Base-by-base conservation (phyloP, 2,113 vertebrate species). In the Ophiodon elongatus region DNA sequence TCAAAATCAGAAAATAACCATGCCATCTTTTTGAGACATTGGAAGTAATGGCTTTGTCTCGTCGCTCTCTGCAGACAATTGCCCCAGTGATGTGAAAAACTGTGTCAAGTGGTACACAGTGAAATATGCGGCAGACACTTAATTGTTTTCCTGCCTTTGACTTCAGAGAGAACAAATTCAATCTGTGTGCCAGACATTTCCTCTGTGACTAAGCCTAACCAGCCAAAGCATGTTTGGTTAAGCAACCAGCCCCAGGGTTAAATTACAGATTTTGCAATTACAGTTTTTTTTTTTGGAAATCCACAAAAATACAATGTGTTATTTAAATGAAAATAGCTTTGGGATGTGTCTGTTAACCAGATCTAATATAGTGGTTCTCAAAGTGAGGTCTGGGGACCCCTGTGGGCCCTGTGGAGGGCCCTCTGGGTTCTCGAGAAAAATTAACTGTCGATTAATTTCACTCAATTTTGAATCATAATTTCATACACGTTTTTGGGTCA, bases 301-400 rank as follows among this genome's bases (percentile, higher is more conserved):
- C 83, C 91, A 85, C 89, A 92, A 91, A 92, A 93, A 93, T 91
- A 88, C 90, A 94, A 92, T 89, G 92, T 95, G 94, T 96, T 96
- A 96, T 96, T 96, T 96, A 95, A 96, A 96, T 96, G 85, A 95
- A 91, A 90, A 94, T 94, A 93, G 95, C 95, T 95, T 84, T 95
- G 95, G 95, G 95, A 95, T 92, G 91, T 93, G 94, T 92, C 86
- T 82, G 81, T 85, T 90, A 92, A 92, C 81, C 83, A 80, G 80
- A 92, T 90, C 74, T 79, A 85, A 87, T 89, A 88, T 85, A 50
- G 41, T 33, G 77, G 76, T 85, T 91, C 86, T 90, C 80, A 90
- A 89, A 91, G 91, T 82, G 89, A 83, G 79, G 77, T 77, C 77
- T 82, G 47, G 70, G 87, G 59, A 76, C 70, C 74, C 87, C 84